Evolutionary conservation across 2,113 vertebrate genomes (phyloP).

Genomic region (Collichthys lucidus): DNA sequence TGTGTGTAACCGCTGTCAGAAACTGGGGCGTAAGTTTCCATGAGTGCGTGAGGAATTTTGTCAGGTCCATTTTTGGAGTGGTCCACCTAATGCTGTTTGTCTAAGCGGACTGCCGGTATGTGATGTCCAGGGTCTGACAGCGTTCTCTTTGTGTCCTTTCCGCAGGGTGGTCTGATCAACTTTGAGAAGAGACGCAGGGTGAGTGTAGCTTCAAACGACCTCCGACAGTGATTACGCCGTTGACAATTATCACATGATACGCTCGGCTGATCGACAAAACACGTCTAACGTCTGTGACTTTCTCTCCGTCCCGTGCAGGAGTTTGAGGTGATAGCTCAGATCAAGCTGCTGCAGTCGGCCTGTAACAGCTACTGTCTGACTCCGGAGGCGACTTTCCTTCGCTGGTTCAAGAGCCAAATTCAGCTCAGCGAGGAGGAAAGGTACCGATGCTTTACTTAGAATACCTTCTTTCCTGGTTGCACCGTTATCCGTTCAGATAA

Average conservation of each 20-base stretch:
- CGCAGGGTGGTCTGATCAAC: conserved; percentile 93
- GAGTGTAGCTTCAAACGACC: conserved; percentile 65
- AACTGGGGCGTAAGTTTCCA: conserved; percentile 47
- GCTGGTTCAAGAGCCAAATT: conserved; percentile 90
- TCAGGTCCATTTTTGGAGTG: conserved; percentile 37
- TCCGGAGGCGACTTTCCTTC: conserved; percentile 88
- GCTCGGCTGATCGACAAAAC: neutral
- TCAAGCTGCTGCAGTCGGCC: conserved; percentile 94
- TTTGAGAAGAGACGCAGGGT: conserved; percentile 96
- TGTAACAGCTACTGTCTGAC: conserved; percentile 94
- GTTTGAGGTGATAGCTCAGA: conserved; percentile 96
- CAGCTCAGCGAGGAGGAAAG: conserved; percentile 92
- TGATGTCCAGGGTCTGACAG: conserved; percentile 60
- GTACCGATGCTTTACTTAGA: conserved; percentile 72
- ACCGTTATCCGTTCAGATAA: conserved; percentile 44
- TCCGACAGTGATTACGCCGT: neutral
- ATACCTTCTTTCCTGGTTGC: neutral
- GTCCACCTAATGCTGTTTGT: conserved; percentile 61
- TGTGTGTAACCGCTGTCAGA: conserved; percentile 47
- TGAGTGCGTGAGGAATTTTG: conserved; percentile 61
- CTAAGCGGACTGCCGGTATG: conserved; percentile 52
- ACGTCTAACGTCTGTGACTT: neutral
- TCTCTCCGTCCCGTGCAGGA: conserved; percentile 82
- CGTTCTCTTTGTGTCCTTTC: conserved; percentile 64
- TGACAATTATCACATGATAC: neutral